These are phyloP conservation scores for Pseudochirops corinnae DNA, from an alignment of 2,797 vertebrate species.

Conservation along the genomic window DNA sequence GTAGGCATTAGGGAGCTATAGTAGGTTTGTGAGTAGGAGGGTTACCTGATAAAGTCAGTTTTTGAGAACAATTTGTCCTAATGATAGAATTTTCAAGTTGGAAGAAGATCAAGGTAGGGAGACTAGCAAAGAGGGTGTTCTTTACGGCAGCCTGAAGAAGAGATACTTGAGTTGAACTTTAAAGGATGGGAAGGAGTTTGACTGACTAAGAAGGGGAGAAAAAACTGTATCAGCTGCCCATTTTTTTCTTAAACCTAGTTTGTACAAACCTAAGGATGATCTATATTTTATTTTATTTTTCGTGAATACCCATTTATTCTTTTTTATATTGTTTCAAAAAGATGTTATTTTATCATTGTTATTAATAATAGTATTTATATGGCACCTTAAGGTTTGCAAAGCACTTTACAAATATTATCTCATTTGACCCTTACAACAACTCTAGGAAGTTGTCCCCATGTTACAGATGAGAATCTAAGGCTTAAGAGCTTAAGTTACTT, in stretches of 20 bases:
- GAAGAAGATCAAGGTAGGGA: background rate
- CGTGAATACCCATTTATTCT: background rate
- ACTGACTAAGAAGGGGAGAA: background rate
- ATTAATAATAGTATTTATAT: background rate
- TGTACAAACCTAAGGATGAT: background rate
- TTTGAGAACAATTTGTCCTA: background rate
- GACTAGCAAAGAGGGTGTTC: background rate
- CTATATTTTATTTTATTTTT: background rate
- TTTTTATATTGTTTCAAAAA: background rate
- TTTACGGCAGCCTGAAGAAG: background rate
- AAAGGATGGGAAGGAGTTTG: background rate
- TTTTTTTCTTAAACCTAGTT: background rate
- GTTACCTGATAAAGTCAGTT: background rate
- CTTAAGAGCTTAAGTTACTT: background rate
- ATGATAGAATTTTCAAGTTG: background rate
- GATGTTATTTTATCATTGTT: background rate
- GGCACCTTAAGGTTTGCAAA: background rate
- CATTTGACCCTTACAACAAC: background rate
- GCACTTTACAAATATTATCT: background rate
- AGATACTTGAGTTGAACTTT: background rate
- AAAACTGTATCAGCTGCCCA: background rate
- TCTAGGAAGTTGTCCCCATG: background rate
- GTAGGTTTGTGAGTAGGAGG: background rate
- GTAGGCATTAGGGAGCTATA: background rate
- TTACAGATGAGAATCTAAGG: background rate